Base-by-base conservation (phyloP, 2,888 invertebrate species). In the Melinaea marsaeus region DNA sequence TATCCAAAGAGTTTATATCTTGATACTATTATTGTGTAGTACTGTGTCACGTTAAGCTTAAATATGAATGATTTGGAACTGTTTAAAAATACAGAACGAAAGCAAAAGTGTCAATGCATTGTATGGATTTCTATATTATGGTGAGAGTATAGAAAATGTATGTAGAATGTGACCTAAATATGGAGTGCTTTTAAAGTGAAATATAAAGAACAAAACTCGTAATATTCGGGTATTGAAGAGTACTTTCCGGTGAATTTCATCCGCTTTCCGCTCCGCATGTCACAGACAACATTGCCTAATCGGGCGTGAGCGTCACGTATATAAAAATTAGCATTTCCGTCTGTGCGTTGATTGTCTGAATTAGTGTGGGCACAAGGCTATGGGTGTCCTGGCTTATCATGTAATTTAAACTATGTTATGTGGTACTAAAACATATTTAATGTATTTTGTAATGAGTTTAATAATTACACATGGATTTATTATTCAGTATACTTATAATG, bases 301-400 rank as follows among this genome's bases (percentile, higher is more conserved):
- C 65, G 48, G 59, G 69, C 65, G 65, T 71, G 65, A 68, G 67
- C 64, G 72, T 69, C 69, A 70, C 69, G 66, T 58, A 56, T 57
- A 62, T 65, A 65, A 71, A 72, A 74, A 74, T 74, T 74, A 74
- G 69, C 73, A 73, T 74, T 71, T 74, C 74, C 74, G 72, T 57
- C 64, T 45, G 56, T 68, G 68, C 68, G 65, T 69, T 62, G 61
- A 65, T 70, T 68, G 71, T 67, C 66, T 51, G 64, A 62, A 69
- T 56, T 57, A 51, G 64, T 61, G 69, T 69, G 69, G 69, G 70
- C 62, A 65, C 66, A 68, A 66, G 67, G 67, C 57, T 61, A 51
- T 51, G 51, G 32, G 51, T 32, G 51, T 32, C 51, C 32, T 51
- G 51, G 32, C 48, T 51, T 11, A 51, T 32, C 51, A 51, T 32